Evolutionary conservation across 2,113 vertebrate genomes (phyloP).

Genomic region (Xenopus borealis): DNA sequence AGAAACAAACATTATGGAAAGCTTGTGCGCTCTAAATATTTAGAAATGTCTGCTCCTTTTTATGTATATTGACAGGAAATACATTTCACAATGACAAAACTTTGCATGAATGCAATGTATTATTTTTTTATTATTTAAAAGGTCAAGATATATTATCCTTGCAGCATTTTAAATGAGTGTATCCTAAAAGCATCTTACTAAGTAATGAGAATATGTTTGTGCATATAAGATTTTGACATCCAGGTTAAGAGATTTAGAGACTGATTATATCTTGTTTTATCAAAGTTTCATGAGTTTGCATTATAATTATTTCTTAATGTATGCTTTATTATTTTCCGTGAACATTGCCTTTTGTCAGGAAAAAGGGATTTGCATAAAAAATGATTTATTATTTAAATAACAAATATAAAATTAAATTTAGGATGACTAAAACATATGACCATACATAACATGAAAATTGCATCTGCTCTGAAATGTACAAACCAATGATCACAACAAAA

Average conservation of each 20-base stretch:
- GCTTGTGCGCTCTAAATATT: too few relatives aligned
- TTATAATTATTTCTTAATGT: not conserved
- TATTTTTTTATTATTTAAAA: slow-evolving; percentile 10
- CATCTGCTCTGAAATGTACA: too few relatives aligned
- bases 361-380: too few relatives aligned
- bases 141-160: slow-evolving; percentile 26
- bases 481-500: too few relatives aligned
- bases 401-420: too few relatives aligned
- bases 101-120: slow-evolving; percentile 1
- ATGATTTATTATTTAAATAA: too few relatives aligned
- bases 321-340: not conserved
- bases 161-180: slow-evolving; percentile 19
- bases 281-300: not conserved
- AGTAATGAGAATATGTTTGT: slow-evolving; percentile 26
- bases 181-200: slow-evolving; percentile 4
- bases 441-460: too few relatives aligned
- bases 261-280: slow-evolving; percentile 16
- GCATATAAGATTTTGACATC: not conserved
- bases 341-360: not conserved
- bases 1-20: too few relatives aligned
- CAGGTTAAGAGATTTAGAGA: slow-evolving; percentile 11
- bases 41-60: too few relatives aligned
- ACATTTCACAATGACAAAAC: too few relatives aligned
- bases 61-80: too few relatives aligned
- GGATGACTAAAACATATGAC: too few relatives aligned